These are phyloP conservation scores for Chionodraco myersi DNA, from an alignment of 2,113 vertebrate species.

Conservation along the genomic window DNA sequence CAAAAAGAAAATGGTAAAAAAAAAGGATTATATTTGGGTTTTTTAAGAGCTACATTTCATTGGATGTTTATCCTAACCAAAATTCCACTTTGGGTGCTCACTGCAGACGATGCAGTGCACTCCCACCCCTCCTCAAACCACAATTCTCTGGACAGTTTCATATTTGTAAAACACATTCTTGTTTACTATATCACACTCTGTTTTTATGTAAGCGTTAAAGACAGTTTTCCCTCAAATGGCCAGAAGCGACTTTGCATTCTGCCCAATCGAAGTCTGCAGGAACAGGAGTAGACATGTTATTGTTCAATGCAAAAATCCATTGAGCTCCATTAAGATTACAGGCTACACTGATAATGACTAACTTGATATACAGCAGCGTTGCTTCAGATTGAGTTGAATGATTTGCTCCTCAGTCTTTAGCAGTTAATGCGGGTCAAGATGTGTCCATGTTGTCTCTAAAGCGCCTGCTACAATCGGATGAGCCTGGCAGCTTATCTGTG, in stretches of 20 bases:
- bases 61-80: constrained; percentile 7
- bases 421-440: constrained; percentile 31
- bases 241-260: not conserved
- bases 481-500: constrained; percentile 28
- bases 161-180: constrained; percentile 31
- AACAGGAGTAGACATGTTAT: not conserved
- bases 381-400: not conserved
- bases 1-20: not conserved
- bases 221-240: not conserved
- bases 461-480: constrained; percentile 18
- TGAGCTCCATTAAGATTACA: not conserved
- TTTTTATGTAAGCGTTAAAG: constrained; percentile 5
- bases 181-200: constrained; percentile 28
- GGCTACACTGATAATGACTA: not conserved
- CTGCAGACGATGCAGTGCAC: not conserved
- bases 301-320: not conserved
- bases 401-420: constrained; percentile 7
- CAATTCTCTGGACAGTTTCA: constrained; percentile 2
- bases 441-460: not conserved
- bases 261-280: not conserved
- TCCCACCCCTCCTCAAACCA: constrained; percentile 10
- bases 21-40: not conserved
- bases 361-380: not conserved
- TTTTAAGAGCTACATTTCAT: not conserved
- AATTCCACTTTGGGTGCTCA: constrained; percentile 11